These are phyloP conservation scores for Apodemia zela DNA, from an alignment of 2,888 invertebrate species.

Conservation along the genomic window DNA sequence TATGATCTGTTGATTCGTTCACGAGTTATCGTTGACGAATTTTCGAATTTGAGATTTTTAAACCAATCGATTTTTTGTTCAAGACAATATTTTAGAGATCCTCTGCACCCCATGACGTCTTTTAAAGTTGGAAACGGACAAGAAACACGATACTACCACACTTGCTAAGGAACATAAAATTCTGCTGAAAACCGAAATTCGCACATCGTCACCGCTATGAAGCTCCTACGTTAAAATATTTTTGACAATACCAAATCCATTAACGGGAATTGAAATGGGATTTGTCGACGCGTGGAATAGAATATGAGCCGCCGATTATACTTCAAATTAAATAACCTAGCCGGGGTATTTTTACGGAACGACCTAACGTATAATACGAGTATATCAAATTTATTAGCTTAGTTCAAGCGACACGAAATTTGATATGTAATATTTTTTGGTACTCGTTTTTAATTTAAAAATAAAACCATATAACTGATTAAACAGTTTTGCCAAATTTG, in stretches of 20 bases:
- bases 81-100: not conserved
- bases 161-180: not conserved
- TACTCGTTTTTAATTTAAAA: too few relatives aligned
- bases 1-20: too few relatives aligned
- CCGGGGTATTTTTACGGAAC: not conserved
- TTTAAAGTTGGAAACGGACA: not conserved
- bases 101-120: not conserved
- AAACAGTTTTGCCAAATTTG: too few relatives aligned
- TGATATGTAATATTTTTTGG: too few relatives aligned
- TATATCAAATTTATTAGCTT: not conserved
- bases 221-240: not conserved
- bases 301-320: not conserved
- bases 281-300: not conserved
- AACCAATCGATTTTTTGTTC: too few relatives aligned
- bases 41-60: too few relatives aligned
- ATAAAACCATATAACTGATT: too few relatives aligned
- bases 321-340: not conserved
- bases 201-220: not conserved
- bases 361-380: not conserved
- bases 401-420: too few relatives aligned
- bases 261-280: conserved; percentile 6
- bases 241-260: not conserved
- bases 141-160: not conserved
- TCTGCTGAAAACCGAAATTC: not conserved
- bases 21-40: too few relatives aligned